Conservation (phyloP, 2,888 invertebrate genomes). For the Drosophila atroscutellata region DNA sequence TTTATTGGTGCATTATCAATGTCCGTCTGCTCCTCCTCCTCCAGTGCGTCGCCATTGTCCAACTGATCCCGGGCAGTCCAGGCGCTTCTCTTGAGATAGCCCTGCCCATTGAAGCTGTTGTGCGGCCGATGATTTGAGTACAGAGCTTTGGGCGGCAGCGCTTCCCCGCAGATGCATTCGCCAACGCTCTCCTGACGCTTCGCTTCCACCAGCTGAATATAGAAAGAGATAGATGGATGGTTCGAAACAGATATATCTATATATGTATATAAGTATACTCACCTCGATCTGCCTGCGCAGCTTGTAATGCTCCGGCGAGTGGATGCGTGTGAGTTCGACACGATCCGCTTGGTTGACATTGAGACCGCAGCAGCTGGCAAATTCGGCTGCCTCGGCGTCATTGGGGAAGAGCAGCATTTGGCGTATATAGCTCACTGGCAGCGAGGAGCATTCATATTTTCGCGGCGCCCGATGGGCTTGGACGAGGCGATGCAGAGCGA, state of each 20-base stretch:
- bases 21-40: background rate
- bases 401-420: conserved; percentile 92
- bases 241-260: conserved; percentile 4
- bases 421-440: conserved; percentile 89
- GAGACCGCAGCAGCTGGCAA: conserved; percentile 89
- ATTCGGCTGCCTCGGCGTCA: conserved; percentile 87
- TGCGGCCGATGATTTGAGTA: conserved; percentile 88
- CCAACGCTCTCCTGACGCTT: conserved; percentile 89
- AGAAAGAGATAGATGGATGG: background rate
- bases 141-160: conserved; percentile 86
- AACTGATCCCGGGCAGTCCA: conserved; percentile 86
- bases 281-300: conserved; percentile 56
- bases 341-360: conserved; percentile 86
- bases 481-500: conserved; percentile 87
- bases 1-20: background rate
- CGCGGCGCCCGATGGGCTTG: conserved; percentile 61
- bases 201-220: conserved; percentile 88
- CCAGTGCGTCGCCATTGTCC: conserved; percentile 7
- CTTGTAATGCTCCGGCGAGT: conserved; percentile 87
- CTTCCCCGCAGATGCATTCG: conserved; percentile 89
- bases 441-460: conserved; percentile 84
- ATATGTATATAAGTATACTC: conserved; percentile 12
- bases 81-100: conserved; percentile 87
- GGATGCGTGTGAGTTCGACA: conserved; percentile 88
- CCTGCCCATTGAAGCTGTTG: conserved; percentile 90